These are phyloP conservation scores for Teinopalpus imperialis DNA, from an alignment of 2,888 invertebrate species.

Conservation along the genomic window DNA sequence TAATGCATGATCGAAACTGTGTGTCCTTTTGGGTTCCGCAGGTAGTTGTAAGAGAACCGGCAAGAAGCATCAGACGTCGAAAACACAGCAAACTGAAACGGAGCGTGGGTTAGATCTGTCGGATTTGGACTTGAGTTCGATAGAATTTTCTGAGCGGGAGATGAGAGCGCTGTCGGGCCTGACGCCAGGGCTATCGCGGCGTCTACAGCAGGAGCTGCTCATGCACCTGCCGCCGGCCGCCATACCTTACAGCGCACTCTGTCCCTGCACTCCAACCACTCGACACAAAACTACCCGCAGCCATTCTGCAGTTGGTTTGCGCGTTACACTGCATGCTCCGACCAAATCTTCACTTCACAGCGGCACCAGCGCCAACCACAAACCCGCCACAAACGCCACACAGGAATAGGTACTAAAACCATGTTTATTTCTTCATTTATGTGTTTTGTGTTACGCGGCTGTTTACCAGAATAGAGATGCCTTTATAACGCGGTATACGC, in stretches of 20 bases:
- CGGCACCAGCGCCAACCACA: slow-evolving; percentile 81
- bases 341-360: slow-evolving; percentile 81
- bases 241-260: slow-evolving; percentile 85
- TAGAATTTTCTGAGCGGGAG: slow-evolving; percentile 87
- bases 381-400: slow-evolving; percentile 79
- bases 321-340: slow-evolving; percentile 95
- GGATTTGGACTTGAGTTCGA: slow-evolving; percentile 85
- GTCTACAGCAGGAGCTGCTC: slow-evolving; percentile 86
- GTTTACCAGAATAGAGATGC: slow-evolving; percentile 67
- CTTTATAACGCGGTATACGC: slow-evolving; percentile 63
- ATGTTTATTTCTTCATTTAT: slow-evolving; percentile 73
- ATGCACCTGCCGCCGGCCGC: slow-evolving; percentile 87
- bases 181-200: slow-evolving; percentile 86
- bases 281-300: slow-evolving; percentile 53
- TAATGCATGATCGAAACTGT: slow-evolving; percentile 80
- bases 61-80: slow-evolving; percentile 56
- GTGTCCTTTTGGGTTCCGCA: slow-evolving; percentile 77
- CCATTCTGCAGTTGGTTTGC: slow-evolving; percentile 87
- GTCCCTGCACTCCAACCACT: slow-evolving; percentile 71
- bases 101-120: slow-evolving; percentile 75
- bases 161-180: slow-evolving; percentile 77
- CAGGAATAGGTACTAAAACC: slow-evolving; percentile 81
- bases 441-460: slow-evolving; percentile 76
- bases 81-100: slow-evolving; percentile 39
- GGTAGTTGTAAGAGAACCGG: slow-evolving; percentile 72